Evolutionary conservation across 1,140 invertebrate species (phyloP).

Genomic region (Drosophila grimshawi): DNA sequence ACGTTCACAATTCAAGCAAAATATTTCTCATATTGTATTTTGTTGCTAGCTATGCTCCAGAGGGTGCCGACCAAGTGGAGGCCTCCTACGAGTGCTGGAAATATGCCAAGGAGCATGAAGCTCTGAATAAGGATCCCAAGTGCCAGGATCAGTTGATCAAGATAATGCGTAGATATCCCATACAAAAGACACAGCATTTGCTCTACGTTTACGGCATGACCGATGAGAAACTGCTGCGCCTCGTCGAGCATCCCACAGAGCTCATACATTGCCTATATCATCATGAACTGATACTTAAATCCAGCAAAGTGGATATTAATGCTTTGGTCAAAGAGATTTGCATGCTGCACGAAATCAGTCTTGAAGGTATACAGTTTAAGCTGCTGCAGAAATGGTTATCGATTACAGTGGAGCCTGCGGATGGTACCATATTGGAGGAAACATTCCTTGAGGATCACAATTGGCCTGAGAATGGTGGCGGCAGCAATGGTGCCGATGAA

Average conservation of each 20-base stretch:
- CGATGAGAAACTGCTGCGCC: slow-evolving; percentile 85
- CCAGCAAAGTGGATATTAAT: slow-evolving; percentile 86
- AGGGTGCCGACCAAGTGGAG: slow-evolving; percentile 87
- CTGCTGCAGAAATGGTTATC: slow-evolving; percentile 80
- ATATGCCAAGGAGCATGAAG: slow-evolving; percentile 84
- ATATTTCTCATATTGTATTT: slow-evolving; percentile 78
- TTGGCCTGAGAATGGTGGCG: slow-evolving; percentile 40
- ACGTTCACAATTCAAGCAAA: slow-evolving; percentile 67
- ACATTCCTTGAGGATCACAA: slow-evolving; percentile 78
- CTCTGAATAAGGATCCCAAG: slow-evolving; percentile 84
- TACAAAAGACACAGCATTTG: slow-evolving; percentile 86
- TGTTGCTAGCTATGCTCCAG: slow-evolving; percentile 72
- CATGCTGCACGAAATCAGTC: slow-evolving; percentile 72
- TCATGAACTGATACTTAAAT: slow-evolving; percentile 85
- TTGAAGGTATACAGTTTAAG: slow-evolving; percentile 69
- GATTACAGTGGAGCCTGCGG: slow-evolving; percentile 63
- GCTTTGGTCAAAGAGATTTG: slow-evolving; percentile 86
- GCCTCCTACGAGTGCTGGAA: slow-evolving; percentile 87
- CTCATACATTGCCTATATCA: slow-evolving; percentile 86
- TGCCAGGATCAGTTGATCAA: slow-evolving; percentile 84
- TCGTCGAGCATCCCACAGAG: slow-evolving; percentile 85
- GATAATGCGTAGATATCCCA: slow-evolving; percentile 86
- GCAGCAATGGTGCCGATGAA: slow-evolving; percentile 22
- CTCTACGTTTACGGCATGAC: slow-evolving; percentile 86
- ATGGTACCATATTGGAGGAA: slow-evolving; percentile 71